phyloP scores from a whole-genome alignment of 92 coral and sea anemone species.

The Pocillopora meandrina region DNA sequence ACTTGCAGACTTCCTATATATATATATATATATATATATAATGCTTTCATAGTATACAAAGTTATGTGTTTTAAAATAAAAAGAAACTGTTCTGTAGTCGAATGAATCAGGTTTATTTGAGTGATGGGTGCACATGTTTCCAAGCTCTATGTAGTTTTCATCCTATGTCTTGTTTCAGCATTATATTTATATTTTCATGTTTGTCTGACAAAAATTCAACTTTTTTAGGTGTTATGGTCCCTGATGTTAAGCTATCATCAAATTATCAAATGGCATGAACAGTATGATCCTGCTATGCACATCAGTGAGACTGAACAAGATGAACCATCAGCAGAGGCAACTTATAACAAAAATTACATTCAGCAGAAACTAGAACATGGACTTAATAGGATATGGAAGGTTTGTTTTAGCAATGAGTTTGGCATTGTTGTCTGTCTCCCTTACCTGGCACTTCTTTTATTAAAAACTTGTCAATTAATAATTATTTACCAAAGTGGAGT shows the following conservation, averaged over 20 bases:
- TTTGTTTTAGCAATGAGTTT: conserved; percentile 15
- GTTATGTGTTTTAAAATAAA: too few species aligned
- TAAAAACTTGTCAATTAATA: too few species aligned
- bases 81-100: too few species aligned
- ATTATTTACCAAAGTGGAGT: too few species aligned
- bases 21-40: too few species aligned
- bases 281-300: conserved; percentile 94
- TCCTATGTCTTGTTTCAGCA: background rate
- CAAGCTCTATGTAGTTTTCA: too few species aligned
- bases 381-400: conserved; percentile 98
- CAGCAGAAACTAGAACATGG: conserved; percentile 97
- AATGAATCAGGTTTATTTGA: too few species aligned
- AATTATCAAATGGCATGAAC: conserved; percentile 92
- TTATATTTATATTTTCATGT: background rate
- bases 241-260: conserved; percentile 95
- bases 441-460: too few species aligned
- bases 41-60: too few species aligned
- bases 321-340: conserved; percentile 87
- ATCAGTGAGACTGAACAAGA: conserved; percentile 60
- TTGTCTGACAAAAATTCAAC: background rate
- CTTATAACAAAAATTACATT: conserved; percentile 93
- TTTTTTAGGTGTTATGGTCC: conserved; percentile 83
- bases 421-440: too few species aligned
- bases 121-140: too few species aligned
- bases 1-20: too few species aligned